These are phyloP conservation scores for Oryzias sinensis DNA, from an alignment of 2,797 vertebrate species.

Conservation along the genomic window DNA sequence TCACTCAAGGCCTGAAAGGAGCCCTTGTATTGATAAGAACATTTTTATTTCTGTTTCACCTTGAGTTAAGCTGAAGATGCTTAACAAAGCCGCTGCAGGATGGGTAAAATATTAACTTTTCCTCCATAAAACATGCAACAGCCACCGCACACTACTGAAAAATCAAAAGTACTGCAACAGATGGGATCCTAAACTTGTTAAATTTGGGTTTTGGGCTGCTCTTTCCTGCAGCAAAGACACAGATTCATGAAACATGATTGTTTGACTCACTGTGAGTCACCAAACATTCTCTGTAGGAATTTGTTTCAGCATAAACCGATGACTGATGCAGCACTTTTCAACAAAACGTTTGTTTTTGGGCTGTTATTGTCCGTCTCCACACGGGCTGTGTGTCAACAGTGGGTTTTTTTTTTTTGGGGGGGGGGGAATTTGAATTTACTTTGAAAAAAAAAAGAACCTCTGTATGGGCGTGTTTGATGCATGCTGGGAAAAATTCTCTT, in stretches of 20 bases:
- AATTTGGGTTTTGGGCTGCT: too few species aligned
- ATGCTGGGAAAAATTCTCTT: background rate
- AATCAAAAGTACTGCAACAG: background rate
- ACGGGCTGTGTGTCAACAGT: constrained; percentile 5
- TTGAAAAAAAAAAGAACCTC: constrained; percentile 9
- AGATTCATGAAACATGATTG: too few species aligned
- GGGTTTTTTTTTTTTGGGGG: background rate
- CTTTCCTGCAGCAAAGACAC: too few species aligned
- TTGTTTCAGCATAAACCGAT: background rate
- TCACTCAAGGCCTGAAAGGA: background rate
- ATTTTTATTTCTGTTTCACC: constrained; percentile 4
- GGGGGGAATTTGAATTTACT: background rate
- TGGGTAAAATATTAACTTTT: background rate
- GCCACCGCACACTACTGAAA: background rate
- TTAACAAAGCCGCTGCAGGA: background rate
- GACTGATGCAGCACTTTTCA: constrained; percentile 1
- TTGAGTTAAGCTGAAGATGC: background rate
- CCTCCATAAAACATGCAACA: background rate
- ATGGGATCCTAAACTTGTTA: background rate
- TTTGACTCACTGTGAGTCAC: too few species aligned
- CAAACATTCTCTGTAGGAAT: too few species aligned
- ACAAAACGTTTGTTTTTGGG: background rate
- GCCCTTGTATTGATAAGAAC: background rate
- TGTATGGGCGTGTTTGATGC: constrained; percentile 4
- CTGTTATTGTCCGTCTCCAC: constrained; percentile 1